phyloP scores from a whole-genome alignment of 2,797 vertebrate species.

The Cuniculus paca region DNA sequence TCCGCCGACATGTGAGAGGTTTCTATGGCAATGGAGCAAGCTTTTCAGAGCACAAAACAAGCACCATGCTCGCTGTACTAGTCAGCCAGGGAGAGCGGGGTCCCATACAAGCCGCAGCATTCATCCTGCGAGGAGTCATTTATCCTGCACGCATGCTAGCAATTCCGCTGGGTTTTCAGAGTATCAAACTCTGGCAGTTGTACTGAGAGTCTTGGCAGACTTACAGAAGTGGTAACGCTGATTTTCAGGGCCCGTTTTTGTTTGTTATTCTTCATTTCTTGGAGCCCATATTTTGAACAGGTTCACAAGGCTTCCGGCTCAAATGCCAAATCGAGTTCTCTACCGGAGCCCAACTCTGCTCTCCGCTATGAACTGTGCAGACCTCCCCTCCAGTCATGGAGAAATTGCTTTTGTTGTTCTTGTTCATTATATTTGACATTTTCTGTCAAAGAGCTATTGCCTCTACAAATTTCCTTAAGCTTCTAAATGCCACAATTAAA shows the following conservation, averaged over 20 bases:
- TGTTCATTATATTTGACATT: conserved; percentile 65
- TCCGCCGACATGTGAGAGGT: conserved; percentile 93
- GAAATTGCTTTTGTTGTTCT: conserved; percentile 45
- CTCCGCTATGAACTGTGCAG: conserved; percentile 43
- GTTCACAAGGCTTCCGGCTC: conserved; percentile 78
- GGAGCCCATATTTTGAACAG: conserved; percentile 82
- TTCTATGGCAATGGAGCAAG: conserved; percentile 95
- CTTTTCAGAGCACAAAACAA: conserved; percentile 91
- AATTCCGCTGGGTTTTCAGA: conserved; percentile 83
- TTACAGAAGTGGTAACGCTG: conserved; percentile 86
- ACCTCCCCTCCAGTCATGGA: conserved; percentile 3
- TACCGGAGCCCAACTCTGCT: conserved; percentile 42
- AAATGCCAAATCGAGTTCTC: conserved; percentile 66
- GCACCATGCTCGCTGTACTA: conserved; percentile 92
- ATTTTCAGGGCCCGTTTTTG: conserved; percentile 79
- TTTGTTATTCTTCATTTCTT: conserved; percentile 53
- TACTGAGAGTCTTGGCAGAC: conserved; percentile 86
- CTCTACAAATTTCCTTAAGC: background rate
- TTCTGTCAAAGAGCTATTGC: background rate
- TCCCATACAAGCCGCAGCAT: conserved; percentile 84
- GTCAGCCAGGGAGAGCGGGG: conserved; percentile 84
- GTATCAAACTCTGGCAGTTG: conserved; percentile 86
- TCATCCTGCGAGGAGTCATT: conserved; percentile 86
- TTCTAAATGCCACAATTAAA: conserved; percentile 23
- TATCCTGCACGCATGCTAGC: conserved; percentile 83